A percentile compares a stretch with the other conserved stretches of the same genome.
These are phyloP conservation scores for Microctonus brassicae DNA, from an alignment of 2,888 invertebrate species.

Conservation along the genomic window DNA sequence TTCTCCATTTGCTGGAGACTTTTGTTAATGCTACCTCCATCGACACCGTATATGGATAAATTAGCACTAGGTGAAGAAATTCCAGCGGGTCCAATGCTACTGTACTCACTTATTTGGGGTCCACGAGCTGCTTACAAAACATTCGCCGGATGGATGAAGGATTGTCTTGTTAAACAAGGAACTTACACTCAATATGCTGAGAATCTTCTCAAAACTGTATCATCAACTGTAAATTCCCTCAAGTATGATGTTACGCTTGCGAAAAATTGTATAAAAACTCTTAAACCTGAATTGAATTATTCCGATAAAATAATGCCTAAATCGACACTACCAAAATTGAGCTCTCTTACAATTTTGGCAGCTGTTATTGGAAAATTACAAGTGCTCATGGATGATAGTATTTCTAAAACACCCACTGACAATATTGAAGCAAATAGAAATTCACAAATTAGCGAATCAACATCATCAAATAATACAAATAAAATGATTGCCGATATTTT, in stretches of 20 bases:
- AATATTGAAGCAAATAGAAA: conserved; percentile 63
- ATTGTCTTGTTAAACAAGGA: conserved; percentile 91
- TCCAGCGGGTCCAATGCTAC: conserved; percentile 78
- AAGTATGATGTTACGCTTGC: conserved; percentile 76
- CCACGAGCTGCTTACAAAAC: conserved; percentile 87
- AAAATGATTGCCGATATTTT: conserved; percentile 75
- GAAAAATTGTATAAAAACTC: conserved; percentile 73
- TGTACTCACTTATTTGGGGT: conserved; percentile 92
- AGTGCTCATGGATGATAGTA: conserved; percentile 73
- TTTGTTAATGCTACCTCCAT: conserved; percentile 89
- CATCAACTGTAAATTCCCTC: conserved; percentile 77
- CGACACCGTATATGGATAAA: conserved; percentile 87
- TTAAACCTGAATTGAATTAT: conserved; percentile 70
- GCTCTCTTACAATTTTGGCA: conserved; percentile 82
- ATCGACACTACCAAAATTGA: conserved; percentile 75
- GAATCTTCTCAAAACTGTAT: conserved; percentile 79
- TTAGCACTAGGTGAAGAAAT: conserved; percentile 78
- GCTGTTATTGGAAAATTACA: conserved; percentile 83
- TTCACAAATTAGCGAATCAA: conserved; percentile 54
- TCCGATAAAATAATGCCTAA: conserved; percentile 66
- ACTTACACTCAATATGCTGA: conserved; percentile 86
- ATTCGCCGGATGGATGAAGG: conserved; percentile 91
- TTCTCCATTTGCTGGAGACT: conserved; percentile 89
- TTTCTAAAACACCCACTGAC: conserved; percentile 60
- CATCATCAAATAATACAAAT: conserved; percentile 52